A percentile compares a stretch with the other conserved stretches of the same genome.
phyloP scores from a whole-genome alignment of 2,797 vertebrate genomes.

The Myiotriccus ornatus region DNA sequence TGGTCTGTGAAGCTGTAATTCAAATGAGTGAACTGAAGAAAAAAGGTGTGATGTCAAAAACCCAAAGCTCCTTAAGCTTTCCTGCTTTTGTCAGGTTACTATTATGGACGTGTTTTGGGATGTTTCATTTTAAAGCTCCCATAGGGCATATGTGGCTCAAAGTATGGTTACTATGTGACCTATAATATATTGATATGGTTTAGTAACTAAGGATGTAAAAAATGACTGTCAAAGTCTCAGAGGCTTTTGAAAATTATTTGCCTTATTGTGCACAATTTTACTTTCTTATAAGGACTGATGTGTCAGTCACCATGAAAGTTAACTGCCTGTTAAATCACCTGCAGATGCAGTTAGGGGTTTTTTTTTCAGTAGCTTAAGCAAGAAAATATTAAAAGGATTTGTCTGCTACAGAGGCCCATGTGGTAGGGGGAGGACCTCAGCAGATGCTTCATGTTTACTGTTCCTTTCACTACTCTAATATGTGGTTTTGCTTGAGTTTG shows the following conservation, averaged over 20 bases:
- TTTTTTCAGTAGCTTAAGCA: background rate
- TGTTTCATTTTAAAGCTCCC: background rate
- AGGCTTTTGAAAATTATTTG: constrained; percentile 1
- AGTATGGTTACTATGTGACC: background rate
- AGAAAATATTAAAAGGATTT: background rate
- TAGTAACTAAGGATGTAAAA: background rate
- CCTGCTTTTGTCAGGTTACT: background rate
- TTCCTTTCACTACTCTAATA: background rate
- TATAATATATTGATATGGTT: background rate
- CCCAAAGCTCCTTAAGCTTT: background rate
- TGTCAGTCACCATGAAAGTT: background rate
- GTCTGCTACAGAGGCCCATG: background rate
- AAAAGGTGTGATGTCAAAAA: background rate
- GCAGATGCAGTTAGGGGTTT: background rate
- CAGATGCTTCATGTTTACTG: background rate
- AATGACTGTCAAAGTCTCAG: background rate
- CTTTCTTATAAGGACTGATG: background rate
- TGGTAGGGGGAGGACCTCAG: background rate
- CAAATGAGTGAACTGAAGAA: background rate
- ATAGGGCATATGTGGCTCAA: background rate
- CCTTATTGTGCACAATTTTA: background rate
- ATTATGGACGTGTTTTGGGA: background rate
- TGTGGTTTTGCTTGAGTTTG: background rate
- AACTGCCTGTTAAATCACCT: constrained; percentile 20
- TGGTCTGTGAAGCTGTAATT: background rate